Percentiles rank a stretch among this genome's conserved stretches.
Conservation (phyloP, 2,888 invertebrate genomes). For the Catocala sponsa region DNA sequence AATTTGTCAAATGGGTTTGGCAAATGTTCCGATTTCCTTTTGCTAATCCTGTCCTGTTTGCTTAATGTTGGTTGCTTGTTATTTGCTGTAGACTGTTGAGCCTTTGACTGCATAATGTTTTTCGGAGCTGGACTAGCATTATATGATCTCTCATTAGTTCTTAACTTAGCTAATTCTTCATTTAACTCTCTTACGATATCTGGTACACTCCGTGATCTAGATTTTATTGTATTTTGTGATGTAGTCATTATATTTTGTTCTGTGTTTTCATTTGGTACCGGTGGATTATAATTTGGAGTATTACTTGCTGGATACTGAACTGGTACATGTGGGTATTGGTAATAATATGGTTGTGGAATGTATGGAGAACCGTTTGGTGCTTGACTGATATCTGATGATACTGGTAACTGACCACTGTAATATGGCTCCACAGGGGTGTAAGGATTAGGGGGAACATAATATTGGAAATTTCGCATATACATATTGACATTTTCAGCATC, state of each 20-base stretch:
- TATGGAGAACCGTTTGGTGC: slow-evolving; percentile 67
- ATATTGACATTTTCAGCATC: slow-evolving; percentile 68
- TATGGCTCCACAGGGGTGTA: slow-evolving; percentile 67
- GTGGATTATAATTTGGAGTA: slow-evolving; percentile 41
- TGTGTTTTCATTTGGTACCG: slow-evolving; percentile 41
- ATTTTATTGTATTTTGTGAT: slow-evolving; percentile 70
- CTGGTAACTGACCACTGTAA: slow-evolving; percentile 63
- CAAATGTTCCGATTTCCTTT: slow-evolving; percentile 67
- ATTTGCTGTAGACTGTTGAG: slow-evolving; percentile 55
- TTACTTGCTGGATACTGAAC: slow-evolving; percentile 62
- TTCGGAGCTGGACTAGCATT: slow-evolving; percentile 85
- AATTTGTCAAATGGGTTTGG: slow-evolving; percentile 78
- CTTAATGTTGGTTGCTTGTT: slow-evolving; percentile 37
- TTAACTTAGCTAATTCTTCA: slow-evolving; percentile 88
- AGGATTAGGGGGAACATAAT: slow-evolving; percentile 71
- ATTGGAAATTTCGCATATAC: slow-evolving; percentile 80
- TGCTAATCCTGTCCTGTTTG: slow-evolving; percentile 62
- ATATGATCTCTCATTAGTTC: slow-evolving; percentile 82
- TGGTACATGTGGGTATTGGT: slow-evolving; percentile 69
- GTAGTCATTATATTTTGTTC: slow-evolving; percentile 51
- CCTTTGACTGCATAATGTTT: slow-evolving; percentile 56
- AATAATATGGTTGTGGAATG: slow-evolving; percentile 79
- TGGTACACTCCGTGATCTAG: slow-evolving; percentile 90
- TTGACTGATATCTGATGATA: slow-evolving; percentile 61
- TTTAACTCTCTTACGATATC: slow-evolving; percentile 93